Evolutionary conservation across 1,140 invertebrate species (phyloP).

Genomic region (Melitaea cinxia): DNA sequence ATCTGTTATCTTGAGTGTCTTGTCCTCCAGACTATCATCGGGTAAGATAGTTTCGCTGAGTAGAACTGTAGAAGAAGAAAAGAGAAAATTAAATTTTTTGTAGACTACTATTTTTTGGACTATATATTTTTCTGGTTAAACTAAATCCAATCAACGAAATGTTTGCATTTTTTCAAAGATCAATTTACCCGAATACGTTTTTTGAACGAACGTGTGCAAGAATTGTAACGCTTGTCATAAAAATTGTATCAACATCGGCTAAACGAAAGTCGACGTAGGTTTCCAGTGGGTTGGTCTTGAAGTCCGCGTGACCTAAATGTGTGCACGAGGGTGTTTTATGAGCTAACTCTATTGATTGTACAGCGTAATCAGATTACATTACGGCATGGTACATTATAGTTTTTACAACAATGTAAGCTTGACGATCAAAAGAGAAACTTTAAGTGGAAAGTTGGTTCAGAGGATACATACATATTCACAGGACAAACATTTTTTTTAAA

Average conservation of each 20-base stretch:
- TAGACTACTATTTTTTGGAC: too few species aligned
- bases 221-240: slow-evolving; percentile 3
- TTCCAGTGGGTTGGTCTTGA: slow-evolving; percentile 35
- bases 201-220: too few species aligned
- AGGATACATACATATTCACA: too few species aligned
- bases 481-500: too few species aligned
- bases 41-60: slow-evolving; percentile 93
- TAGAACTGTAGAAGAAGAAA: slow-evolving; percentile 86
- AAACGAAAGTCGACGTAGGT: slow-evolving; percentile 36
- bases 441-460: too few species aligned
- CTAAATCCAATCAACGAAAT: too few species aligned
- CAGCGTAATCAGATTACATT: neutral
- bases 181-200: too few species aligned
- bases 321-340: slow-evolving; percentile 40
- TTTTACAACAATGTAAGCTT: neutral
- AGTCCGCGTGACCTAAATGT: slow-evolving; percentile 35
- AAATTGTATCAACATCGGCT: slow-evolving; percentile 29
- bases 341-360: slow-evolving; percentile 28
- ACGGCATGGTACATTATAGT: neutral
- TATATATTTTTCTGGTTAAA: too few species aligned
- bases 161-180: too few species aligned
- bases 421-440: too few species aligned
- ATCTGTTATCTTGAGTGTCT: slow-evolving; percentile 98
- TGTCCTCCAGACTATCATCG: slow-evolving; percentile 92
- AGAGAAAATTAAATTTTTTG: neutral